Base-by-base conservation (phyloP, 2,113 vertebrate species). In the Hydrochoerus hydrochaeris region DNA sequence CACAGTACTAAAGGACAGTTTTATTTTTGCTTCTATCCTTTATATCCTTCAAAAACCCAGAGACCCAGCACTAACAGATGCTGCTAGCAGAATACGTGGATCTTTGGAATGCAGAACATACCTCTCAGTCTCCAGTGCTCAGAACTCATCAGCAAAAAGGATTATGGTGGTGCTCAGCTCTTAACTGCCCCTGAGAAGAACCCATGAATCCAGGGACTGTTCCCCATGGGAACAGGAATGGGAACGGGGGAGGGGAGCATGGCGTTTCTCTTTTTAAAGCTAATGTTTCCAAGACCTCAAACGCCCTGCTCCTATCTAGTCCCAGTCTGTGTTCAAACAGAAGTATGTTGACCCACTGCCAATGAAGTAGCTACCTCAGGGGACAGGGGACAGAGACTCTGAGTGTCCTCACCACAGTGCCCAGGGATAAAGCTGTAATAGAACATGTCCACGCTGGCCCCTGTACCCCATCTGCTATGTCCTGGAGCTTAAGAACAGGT, bases 181-280 rank as follows among this genome's bases (percentile, higher is more conserved):
- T 83, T 62, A 20, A 57, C 84, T 71, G 16, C 20, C n/a, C 35
- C n/a, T 26, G 8, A 32, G 38, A 26, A 41, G 54, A 44, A 24
- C 10, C 3, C 3, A 4, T 38, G 67, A 82, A 41, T 22, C 10
- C 19, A 10, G 28, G 57, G 44, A 2, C 32, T 62, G 49, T 52
- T 52, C 49, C 12, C 41, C 26, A 9, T 1, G 0, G 49, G 52
- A 17, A 20, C 17, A 3, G 2, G 35, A 11, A 4, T 14, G 0
- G 7, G 16, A 14, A 54, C 12, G 4, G 10, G 32, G 10, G 1
- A 52, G 46, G 46, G 57, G 30, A 24, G 19, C 8, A 52, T 38
- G 26, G 3, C 35, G 14, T 57, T 20, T 80, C 81, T 95, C 71
- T 49, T 44, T 54, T 54, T 35, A 71, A 87, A 81, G 67, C 32